These are phyloP conservation scores for Epinotia bilunana DNA, from an alignment of 2,888 invertebrate species.

Conservation along the genomic window DNA sequence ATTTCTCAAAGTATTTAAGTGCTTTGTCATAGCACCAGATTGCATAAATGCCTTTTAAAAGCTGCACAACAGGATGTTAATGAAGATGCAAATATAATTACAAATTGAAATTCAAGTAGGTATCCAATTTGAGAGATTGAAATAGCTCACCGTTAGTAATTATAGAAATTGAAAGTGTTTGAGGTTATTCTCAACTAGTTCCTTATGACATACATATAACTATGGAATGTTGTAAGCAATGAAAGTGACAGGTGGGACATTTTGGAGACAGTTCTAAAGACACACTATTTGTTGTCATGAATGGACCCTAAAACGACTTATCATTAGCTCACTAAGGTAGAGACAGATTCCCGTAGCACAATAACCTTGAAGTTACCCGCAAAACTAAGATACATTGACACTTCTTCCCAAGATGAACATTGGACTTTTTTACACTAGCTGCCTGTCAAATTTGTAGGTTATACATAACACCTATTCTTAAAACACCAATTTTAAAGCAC, in stretches of 20 bases:
- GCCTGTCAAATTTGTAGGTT: constrained; percentile 80
- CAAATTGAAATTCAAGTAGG: background rate
- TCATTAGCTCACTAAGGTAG: constrained; percentile 46
- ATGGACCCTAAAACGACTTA: constrained; percentile 1
- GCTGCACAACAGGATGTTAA: constrained; percentile 15
- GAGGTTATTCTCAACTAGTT: constrained; percentile 41
- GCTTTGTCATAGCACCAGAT: constrained; percentile 32
- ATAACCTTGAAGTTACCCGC: constrained; percentile 68
- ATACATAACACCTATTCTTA: constrained; percentile 58
- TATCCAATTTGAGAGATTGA: constrained; percentile 18
- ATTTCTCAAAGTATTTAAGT: constrained; percentile 17
- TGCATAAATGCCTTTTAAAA: constrained; percentile 20
- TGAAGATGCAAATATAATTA: background rate
- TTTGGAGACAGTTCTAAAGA: constrained; percentile 14
- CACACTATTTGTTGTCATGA: constrained; percentile 4
- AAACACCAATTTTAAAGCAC: constrained; percentile 53
- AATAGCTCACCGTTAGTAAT: constrained; percentile 8
- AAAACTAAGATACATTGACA: constrained; percentile 65
- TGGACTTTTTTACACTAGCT: constrained; percentile 64
- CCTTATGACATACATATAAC: constrained; percentile 31
- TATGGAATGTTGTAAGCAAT: constrained; percentile 42
- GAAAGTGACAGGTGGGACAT: constrained; percentile 42
- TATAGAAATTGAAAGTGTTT: constrained; percentile 20
- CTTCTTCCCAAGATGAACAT: constrained; percentile 67
- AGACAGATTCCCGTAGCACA: constrained; percentile 51